Evolutionary conservation across 2,888 invertebrate species (phyloP).

Genomic region (Dromius quadrimaculatus): DNA sequence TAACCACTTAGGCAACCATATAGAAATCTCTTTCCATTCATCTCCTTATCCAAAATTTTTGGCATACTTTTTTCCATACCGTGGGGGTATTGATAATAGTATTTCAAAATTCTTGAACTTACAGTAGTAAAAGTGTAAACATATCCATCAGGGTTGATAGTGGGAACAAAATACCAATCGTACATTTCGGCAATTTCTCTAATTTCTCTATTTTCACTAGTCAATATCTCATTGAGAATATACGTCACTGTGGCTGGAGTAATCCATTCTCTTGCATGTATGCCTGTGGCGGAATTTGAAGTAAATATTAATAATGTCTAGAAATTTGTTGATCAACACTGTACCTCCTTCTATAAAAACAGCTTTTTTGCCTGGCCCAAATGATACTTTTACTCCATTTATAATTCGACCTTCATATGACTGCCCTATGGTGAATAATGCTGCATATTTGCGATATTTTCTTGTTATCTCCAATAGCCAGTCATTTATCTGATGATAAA

Average conservation of each 20-base stretch:
- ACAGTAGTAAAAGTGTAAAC: conserved; percentile 64
- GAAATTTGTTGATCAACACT: no score
- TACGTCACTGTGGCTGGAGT: conserved; percentile 73
- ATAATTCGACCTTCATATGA: conserved; percentile 65
- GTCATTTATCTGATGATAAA: conserved; percentile 70
- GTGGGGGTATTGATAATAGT: no score
- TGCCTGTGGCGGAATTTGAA: no score
- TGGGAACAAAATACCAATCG: conserved; percentile 68
- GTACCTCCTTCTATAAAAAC: conserved; percentile 69
- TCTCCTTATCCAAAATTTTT: no score
- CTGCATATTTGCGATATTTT: conserved; percentile 67
- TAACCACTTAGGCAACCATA: no score
- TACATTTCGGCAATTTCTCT: conserved; percentile 63
- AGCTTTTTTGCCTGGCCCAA: conserved; percentile 64
- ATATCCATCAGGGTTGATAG: conserved; percentile 71
- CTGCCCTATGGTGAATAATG: conserved; percentile 63
- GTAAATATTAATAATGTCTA: no score
- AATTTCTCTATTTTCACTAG: conserved; percentile 59
- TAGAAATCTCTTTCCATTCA: no score
- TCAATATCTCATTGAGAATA: conserved; percentile 71
- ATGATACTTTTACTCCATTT: conserved; percentile 64
- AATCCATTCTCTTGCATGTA: conserved; percentile 79
- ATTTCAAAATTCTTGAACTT: conserved; percentile 50
- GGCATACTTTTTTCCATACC: no score
- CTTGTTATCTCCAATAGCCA: conserved; percentile 70